These are phyloP conservation scores for Gorsachius magnificus DNA, from an alignment of 2,797 vertebrate genomes.

Conservation along the genomic window DNA sequence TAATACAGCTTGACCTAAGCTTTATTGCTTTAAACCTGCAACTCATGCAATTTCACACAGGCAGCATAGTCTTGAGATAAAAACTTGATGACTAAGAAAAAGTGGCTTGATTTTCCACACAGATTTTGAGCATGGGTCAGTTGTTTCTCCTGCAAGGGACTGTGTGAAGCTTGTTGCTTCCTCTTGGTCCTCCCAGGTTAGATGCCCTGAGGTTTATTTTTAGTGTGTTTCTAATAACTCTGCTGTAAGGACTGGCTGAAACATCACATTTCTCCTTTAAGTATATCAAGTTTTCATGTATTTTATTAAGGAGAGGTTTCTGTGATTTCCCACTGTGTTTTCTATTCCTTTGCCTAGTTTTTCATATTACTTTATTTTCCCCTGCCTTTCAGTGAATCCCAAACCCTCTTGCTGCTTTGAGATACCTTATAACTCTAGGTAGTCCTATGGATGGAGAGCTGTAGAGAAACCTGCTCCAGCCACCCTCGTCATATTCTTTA, in stretches of 20 bases:
- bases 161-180: background rate
- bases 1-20: background rate
- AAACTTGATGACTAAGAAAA: background rate
- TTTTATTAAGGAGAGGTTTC: background rate
- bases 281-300: background rate
- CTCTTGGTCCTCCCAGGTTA: background rate
- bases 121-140: background rate
- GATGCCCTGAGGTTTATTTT: background rate
- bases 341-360: background rate
- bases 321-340: background rate
- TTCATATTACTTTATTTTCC: background rate
- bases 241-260: background rate
- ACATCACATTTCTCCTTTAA: background rate
- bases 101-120: background rate
- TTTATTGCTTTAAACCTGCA: conserved; percentile 16
- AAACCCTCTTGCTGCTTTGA: background rate
- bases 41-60: background rate
- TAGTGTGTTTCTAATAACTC: background rate
- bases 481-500: background rate
- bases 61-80: background rate
- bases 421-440: background rate
- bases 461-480: background rate
- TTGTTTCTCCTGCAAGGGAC: background rate
- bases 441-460: background rate
- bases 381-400: background rate